These are phyloP conservation scores for Petrocephalus zakoni DNA, from an alignment of 2,113 vertebrate genomes.

Conservation along the genomic window DNA sequence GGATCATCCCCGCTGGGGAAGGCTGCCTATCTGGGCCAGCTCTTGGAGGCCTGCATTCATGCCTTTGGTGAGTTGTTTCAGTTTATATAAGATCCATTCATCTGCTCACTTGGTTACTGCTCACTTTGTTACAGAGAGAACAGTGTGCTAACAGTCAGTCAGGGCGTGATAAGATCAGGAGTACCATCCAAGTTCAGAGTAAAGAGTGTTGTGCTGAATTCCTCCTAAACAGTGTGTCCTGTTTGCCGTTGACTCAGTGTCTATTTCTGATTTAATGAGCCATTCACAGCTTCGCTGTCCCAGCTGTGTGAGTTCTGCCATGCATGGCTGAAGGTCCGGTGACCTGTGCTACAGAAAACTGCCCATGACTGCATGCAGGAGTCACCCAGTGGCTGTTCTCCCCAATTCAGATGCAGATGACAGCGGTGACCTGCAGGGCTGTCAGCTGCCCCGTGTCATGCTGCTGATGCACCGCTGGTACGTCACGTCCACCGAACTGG, in stretches of 20 bases:
- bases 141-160: not conserved
- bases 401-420: constrained; percentile 68
- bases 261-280: not conserved
- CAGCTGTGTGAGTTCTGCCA: not conserved
- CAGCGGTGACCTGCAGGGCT: constrained; percentile 67
- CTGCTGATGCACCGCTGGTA: constrained; percentile 98
- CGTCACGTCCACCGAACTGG: constrained; percentile 84
- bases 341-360: not conserved
- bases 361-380: not conserved
- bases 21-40: constrained; percentile 79
- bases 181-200: not conserved
- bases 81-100: not conserved
- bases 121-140: not conserved
- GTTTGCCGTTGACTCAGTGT: not conserved
- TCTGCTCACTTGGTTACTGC: not conserved
- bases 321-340: not conserved
- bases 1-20: constrained; percentile 82
- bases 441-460: constrained; percentile 78
- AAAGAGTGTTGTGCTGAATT: not conserved
- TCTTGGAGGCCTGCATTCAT: constrained; percentile 80
- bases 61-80: constrained; percentile 72
- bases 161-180: not conserved
- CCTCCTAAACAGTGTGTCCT: not conserved
- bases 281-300: not conserved
- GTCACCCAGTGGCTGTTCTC: constrained; percentile 11